Percentiles rank a stretch among this genome's conserved stretches.
These are phyloP conservation scores for Caranx melampygus DNA, from an alignment of 2,113 vertebrate genomes.

Conservation along the genomic window DNA sequence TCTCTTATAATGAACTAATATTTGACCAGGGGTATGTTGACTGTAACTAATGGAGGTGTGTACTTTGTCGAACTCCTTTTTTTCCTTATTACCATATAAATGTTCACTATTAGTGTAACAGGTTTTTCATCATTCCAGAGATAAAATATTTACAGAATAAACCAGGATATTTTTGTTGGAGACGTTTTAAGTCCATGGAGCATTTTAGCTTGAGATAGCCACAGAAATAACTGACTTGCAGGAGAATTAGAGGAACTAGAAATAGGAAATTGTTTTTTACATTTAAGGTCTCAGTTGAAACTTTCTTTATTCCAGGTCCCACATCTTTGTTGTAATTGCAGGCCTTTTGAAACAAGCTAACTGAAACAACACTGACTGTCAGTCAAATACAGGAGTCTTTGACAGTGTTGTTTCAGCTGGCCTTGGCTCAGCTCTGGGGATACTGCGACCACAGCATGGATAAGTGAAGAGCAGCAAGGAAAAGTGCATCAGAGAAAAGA, in stretches of 20 bases:
- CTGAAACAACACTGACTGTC: no score
- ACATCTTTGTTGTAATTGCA: constrained; percentile 39
- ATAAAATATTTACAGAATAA: no score
- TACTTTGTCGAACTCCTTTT: no score
- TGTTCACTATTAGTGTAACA: no score
- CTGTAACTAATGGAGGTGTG: no score
- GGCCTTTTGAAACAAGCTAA: background rate
- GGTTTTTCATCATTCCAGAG: no score
- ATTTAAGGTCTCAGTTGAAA: constrained; percentile 17
- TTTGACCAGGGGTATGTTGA: no score
- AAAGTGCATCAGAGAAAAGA: constrained; percentile 9
- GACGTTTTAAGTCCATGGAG: no score
- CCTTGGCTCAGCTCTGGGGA: constrained; percentile 51
- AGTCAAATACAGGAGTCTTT: background rate
- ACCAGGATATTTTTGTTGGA: no score
- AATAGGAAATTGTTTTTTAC: constrained; percentile 12
- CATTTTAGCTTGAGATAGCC: no score
- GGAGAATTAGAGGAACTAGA: background rate
- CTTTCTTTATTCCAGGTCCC: constrained; percentile 27
- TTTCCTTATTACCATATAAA: background rate
- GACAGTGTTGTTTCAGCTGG: constrained; percentile 61
- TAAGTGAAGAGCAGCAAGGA: constrained; percentile 27
- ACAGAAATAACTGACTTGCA: constrained; percentile 1
- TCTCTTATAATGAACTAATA: no score
- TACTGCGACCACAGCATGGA: constrained; percentile 32